A percentile compares a stretch with the other conserved stretches of the same genome.
These are phyloP conservation scores for Heterotilapia buettikoferi DNA, from an alignment of 2,113 vertebrate species.

Conservation along the genomic window DNA sequence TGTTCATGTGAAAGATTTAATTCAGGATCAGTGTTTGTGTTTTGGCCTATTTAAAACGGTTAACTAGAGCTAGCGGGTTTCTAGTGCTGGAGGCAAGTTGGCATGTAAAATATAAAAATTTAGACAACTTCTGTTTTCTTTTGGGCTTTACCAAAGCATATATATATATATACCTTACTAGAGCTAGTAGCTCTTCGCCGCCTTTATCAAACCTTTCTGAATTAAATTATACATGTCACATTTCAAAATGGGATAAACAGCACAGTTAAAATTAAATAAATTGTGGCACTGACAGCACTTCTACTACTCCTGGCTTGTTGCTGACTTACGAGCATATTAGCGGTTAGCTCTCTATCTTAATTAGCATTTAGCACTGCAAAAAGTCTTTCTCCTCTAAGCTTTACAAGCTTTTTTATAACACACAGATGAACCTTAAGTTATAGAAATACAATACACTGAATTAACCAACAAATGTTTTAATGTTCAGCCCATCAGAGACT, in stretches of 20 bases:
- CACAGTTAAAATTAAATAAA: not conserved
- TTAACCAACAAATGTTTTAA: not conserved
- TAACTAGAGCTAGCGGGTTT: not conserved
- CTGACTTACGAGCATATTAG: rapidly evolving
- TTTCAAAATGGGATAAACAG: not conserved
- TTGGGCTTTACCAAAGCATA: not conserved
- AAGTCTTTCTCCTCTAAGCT: not conserved
- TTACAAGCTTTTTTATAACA: not conserved
- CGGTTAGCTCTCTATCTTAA: not conserved
- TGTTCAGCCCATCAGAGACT: not conserved
- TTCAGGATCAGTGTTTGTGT: not conserved
- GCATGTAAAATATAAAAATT: not conserved
- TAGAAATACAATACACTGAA: not conserved
- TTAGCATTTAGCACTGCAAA: not conserved
- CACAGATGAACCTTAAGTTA: not conserved
- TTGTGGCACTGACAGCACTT: not conserved
- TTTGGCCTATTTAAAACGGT: not conserved
- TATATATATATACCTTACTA: not conserved
- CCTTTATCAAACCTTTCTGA: not conserved
- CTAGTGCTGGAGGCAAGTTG: not conserved
- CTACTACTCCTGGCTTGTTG: rapidly evolving
- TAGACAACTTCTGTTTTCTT: not conserved
- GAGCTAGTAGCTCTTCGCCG: not conserved
- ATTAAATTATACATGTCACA: not conserved
- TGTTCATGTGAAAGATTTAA: not conserved